Evolutionary conservation across 2,797 vertebrate genomes (phyloP), one percentile per base, ranked within the genome.

Genomic region (Acrocephalus scirpaceus): DNA sequence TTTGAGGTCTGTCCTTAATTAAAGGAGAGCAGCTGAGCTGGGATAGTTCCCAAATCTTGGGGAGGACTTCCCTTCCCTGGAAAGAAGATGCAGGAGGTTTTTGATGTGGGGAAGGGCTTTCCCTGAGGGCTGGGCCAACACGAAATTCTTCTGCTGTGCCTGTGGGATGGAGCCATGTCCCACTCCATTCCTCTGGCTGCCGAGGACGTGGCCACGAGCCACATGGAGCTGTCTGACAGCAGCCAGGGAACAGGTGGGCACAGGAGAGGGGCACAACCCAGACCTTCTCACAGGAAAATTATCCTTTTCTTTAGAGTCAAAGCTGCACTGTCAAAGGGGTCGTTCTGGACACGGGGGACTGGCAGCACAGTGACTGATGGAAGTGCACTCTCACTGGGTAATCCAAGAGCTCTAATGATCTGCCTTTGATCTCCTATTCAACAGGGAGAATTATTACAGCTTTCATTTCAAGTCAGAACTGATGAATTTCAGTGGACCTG

Each of bases 361-460:
- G n/a, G 74, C 84, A 74, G 77, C 60, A 58, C 38, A 23, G 88
- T 57, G 61, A 86, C 71, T 85, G 93, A 65, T 71, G 72, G 94
- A 77, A 83, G 50, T 74, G 77, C 64, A 19, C 72, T 81, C 86
- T 91, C 83, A 47, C 91, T 75, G 93, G 89, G 92, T 95, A 94
- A 96, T 96, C 91, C 87, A 93, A 83, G 93, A 93, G 87, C 93
- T 96, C 92, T 95, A 96, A 95, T 75, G 92, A 93, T 96, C 94
- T 94, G 91, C 89, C 91, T 97, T 97, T 97, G 95, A 97, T 97
- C 96, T 97, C 65, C 96, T 86, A 86, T 91, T 96, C 95, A 95
- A 92, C 7, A 2, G 72, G 75, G 57, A 95, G 92, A 92, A 95
- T 93, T 94, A 94, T 94, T 96, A 92, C 87, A 94, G 95, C 92